Evolutionary conservation across 37 sponge, comb jelly and placozoan species (phyloP).

Genomic region (Haliclona indistincta): DNA sequence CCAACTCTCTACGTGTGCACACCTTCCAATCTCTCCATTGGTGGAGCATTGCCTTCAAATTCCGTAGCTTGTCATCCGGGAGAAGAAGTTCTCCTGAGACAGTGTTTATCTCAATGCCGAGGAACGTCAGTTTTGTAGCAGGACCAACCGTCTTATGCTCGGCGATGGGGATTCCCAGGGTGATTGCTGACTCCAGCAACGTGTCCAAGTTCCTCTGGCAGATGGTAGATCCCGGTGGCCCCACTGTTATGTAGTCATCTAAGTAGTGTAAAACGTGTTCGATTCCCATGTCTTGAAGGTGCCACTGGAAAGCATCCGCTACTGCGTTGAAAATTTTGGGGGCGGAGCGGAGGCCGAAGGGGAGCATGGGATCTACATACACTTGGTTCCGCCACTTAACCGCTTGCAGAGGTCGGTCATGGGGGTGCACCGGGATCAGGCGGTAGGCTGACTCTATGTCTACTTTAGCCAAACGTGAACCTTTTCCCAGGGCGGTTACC

Average conservation of each 20-base stretch:
- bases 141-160: neutral
- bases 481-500: no score
- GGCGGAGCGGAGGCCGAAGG: no score
- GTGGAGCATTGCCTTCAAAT: neutral
- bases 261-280: neutral
- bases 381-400: no score
- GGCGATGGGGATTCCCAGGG: neutral
- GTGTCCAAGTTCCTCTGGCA: neutral
- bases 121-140: neutral
- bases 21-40: neutral
- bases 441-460: no score
- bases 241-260: constrained; percentile 6
- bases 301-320: constrained; percentile 2
- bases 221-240: neutral
- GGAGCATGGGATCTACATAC: no score
- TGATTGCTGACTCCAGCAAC: neutral
- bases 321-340: constrained; percentile 11
- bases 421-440: no score
- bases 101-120: constrained; percentile 11
- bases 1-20: constrained; percentile 16
- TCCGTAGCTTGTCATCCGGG: constrained; percentile 5
- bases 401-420: no score
- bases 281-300: neutral
- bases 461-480: no score
- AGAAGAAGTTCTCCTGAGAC: neutral